Percentiles rank a stretch among this genome's conserved stretches.
phyloP scores from a whole-genome alignment of 2,797 vertebrate genomes.

The Brachyalestes nurse region DNA sequence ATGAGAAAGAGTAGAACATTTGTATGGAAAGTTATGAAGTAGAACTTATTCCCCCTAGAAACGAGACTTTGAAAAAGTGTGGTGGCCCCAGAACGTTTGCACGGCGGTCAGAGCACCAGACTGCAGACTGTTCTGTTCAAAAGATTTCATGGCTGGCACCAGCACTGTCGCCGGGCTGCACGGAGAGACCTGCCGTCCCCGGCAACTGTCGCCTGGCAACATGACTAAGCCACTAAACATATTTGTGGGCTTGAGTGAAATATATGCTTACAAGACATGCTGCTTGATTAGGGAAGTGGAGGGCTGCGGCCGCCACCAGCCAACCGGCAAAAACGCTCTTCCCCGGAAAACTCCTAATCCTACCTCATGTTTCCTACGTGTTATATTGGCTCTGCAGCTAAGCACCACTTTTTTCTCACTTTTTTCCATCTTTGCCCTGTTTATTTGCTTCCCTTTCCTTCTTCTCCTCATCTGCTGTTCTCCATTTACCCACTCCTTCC shows the following conservation, averaged over 20 bases:
- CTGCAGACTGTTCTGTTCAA: slow-evolving; percentile 45
- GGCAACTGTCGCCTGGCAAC: slow-evolving; percentile 83
- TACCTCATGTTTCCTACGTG: background rate
- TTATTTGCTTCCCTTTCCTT: slow-evolving; percentile 29
- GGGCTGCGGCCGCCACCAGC: slow-evolving; percentile 38
- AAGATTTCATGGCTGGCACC: slow-evolving; percentile 38
- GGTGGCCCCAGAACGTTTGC: slow-evolving; percentile 11
- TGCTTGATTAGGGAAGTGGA: slow-evolving; percentile 77
- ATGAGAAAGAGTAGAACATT: background rate
- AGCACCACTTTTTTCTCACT: background rate
- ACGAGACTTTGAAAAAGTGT: slow-evolving; percentile 23
- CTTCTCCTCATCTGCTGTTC: slow-evolving; percentile 22
- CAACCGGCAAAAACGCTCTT: background rate
- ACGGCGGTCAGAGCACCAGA: slow-evolving; percentile 33
- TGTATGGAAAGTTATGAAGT: slow-evolving; percentile 24
- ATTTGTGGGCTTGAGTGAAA: slow-evolving; percentile 78
- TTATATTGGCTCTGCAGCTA: background rate
- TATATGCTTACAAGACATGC: slow-evolving; percentile 73
- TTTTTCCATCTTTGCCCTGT: background rate
- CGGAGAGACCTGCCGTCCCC: slow-evolving; percentile 64
- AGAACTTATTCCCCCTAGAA: slow-evolving; percentile 20
- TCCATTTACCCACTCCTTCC: background rate
- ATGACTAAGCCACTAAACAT: slow-evolving; percentile 77
- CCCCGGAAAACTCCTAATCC: background rate
- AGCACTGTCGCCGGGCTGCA: slow-evolving; percentile 31